These are phyloP conservation scores for Ornithorhynchus anatinus DNA, from an alignment of 2,113 vertebrate genomes.

Conservation along the genomic window DNA sequence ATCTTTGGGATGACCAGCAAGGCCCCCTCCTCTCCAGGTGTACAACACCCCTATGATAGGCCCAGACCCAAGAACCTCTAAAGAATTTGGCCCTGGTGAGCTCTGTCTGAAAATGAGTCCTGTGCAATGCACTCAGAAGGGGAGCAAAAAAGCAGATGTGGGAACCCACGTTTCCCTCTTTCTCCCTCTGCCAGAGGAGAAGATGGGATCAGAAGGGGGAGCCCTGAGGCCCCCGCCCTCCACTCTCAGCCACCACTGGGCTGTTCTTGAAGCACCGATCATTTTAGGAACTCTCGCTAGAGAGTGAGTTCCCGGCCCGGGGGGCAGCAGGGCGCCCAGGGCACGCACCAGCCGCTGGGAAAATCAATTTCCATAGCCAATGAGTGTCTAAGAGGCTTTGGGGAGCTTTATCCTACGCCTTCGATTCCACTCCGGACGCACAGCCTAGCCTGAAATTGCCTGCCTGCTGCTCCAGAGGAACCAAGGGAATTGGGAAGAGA, in stretches of 20 bases:
- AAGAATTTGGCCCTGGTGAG: not conserved
- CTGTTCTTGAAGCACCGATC: no score
- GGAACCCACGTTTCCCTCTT: not conserved
- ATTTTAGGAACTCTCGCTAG: no score
- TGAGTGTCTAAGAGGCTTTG: not conserved
- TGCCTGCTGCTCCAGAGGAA: not conserved
- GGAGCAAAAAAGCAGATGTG: not conserved
- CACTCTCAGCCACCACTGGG: not conserved
- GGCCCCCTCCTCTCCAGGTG: not conserved
- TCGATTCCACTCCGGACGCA: constrained; percentile 5
- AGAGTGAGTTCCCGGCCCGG: no score
- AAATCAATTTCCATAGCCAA: constrained; percentile 30
- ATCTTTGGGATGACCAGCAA: not conserved
- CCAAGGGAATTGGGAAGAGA: not conserved
- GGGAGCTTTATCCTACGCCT: constrained; percentile 12
- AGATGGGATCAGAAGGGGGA: not conserved
- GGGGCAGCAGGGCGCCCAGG: not conserved
- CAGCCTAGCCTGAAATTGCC: constrained; percentile 50
- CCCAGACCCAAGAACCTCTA: not conserved
- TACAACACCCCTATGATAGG: not conserved
- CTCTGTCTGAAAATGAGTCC: not conserved
- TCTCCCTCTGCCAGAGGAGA: not conserved
- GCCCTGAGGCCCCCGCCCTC: no score
- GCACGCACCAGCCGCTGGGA: not conserved
- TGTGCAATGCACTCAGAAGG: not conserved